Conservation (phyloP, 2,797 vertebrate genomes). For the Labeo calbasu region DNA sequence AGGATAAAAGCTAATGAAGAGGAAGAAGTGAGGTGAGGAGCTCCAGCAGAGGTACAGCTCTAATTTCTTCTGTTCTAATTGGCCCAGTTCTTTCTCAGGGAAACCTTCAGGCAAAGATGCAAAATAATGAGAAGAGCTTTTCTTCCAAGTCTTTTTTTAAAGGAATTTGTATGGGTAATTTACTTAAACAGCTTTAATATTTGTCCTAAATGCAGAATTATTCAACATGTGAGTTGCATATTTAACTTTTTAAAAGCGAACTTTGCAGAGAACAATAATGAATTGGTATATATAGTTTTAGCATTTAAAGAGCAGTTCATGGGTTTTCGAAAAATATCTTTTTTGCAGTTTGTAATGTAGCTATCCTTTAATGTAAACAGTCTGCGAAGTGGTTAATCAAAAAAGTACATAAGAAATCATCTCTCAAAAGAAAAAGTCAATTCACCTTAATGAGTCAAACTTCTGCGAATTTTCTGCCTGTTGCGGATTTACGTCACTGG, state of each 20-base stretch:
- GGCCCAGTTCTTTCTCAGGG: neutral
- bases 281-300: neutral
- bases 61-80: slow-evolving; percentile 19
- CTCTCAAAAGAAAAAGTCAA: too few relatives aligned
- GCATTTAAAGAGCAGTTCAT: too few relatives aligned
- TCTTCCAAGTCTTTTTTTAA: neutral
- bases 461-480: too few relatives aligned
- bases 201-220: neutral
- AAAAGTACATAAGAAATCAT: too few relatives aligned
- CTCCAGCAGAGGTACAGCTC: neutral
- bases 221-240: neutral
- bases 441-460: too few relatives aligned
- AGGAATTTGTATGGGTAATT: neutral
- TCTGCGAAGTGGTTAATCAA: too few relatives aligned
- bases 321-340: too few relatives aligned
- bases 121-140: slow-evolving; percentile 3
- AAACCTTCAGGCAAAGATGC: slow-evolving; percentile 7
- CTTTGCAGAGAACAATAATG: neutral
- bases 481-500: too few relatives aligned
- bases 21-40: neutral
- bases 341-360: too few relatives aligned
- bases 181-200: neutral
- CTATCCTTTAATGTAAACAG: too few relatives aligned
- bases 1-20: neutral
- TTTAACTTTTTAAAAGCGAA: neutral